These are phyloP conservation scores for Calephelis perditalis DNA, from an alignment of 2,888 invertebrate species.

Conservation along the genomic window DNA sequence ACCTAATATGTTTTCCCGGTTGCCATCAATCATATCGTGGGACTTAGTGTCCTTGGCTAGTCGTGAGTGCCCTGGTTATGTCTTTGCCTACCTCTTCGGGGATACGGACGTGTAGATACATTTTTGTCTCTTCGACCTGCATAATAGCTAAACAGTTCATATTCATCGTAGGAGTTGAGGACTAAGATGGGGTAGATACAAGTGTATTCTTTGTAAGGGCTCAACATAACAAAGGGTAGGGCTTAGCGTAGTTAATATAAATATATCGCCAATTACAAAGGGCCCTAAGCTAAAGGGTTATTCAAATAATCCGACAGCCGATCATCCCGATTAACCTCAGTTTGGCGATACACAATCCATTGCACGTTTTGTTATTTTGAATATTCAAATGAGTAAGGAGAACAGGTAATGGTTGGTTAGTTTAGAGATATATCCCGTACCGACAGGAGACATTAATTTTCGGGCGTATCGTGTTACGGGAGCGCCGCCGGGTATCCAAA, in stretches of 20 bases:
- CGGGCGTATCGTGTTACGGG: slow-evolving; percentile 62
- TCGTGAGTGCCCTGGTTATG: too few species aligned
- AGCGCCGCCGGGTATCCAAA: slow-evolving; percentile 51
- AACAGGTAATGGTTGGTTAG: slow-evolving; percentile 65
- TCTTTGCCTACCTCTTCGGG: too few species aligned
- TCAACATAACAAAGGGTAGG: background rate
- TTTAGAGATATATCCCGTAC: slow-evolving; percentile 47
- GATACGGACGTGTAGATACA: too few species aligned
- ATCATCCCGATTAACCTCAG: slow-evolving; percentile 34
- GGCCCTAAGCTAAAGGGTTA: slow-evolving; percentile 39
- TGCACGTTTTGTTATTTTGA: slow-evolving; percentile 51
- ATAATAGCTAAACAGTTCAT: too few species aligned
- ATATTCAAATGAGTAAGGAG: slow-evolving; percentile 64
- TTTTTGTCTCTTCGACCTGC: too few species aligned
- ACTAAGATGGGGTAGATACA: too few species aligned
- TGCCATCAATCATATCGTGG: too few species aligned
- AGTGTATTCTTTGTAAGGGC: background rate
- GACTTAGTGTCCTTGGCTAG: too few species aligned
- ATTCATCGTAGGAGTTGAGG: too few species aligned
- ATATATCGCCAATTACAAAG: slow-evolving; percentile 25
- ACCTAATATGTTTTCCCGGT: too few species aligned
- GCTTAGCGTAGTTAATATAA: slow-evolving; percentile 8
- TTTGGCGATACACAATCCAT: slow-evolving; percentile 30
- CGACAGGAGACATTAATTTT: slow-evolving; percentile 53
- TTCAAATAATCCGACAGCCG: slow-evolving; percentile 39